These are phyloP conservation scores for Stenolophus ochropezus DNA, from an alignment of 2,888 invertebrate genomes.

Conservation along the genomic window DNA sequence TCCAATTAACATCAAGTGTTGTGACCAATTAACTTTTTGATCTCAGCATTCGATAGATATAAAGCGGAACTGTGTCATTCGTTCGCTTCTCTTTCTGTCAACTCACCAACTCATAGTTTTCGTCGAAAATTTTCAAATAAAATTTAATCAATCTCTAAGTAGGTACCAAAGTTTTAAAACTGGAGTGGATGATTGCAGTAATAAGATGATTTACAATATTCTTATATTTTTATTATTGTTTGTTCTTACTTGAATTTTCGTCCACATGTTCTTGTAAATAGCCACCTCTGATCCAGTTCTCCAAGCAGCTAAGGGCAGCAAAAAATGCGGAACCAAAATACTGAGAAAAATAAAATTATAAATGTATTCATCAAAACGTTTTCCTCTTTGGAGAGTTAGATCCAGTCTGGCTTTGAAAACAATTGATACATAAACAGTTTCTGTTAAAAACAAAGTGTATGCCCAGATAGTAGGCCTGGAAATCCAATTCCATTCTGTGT, in stretches of 20 bases:
- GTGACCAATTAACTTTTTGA: too few species aligned
- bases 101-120: too few species aligned
- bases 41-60: too few species aligned
- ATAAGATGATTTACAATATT: too few species aligned
- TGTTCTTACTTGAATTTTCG: constrained; percentile 81
- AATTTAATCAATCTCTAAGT: too few species aligned
- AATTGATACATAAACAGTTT: constrained; percentile 74
- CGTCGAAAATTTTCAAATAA: too few species aligned
- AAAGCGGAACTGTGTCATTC: too few species aligned
- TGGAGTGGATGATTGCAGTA: too few species aligned
- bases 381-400: constrained; percentile 73
- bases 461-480: constrained; percentile 82
- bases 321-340: constrained; percentile 82
- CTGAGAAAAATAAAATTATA: constrained; percentile 85
- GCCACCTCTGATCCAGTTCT: constrained; percentile 82
- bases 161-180: too few species aligned
- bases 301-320: constrained; percentile 82
- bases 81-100: too few species aligned
- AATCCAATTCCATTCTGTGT: constrained; percentile 80
- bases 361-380: constrained; percentile 84
- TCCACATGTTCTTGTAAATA: constrained; percentile 87
- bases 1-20: too few species aligned
- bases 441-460: constrained; percentile 78
- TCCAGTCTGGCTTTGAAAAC: constrained; percentile 71
- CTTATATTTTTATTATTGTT: too few species aligned